Evolutionary conservation across 2,888 invertebrate genomes (phyloP).

Genomic region (Macrosiphum euphorbiae): DNA sequence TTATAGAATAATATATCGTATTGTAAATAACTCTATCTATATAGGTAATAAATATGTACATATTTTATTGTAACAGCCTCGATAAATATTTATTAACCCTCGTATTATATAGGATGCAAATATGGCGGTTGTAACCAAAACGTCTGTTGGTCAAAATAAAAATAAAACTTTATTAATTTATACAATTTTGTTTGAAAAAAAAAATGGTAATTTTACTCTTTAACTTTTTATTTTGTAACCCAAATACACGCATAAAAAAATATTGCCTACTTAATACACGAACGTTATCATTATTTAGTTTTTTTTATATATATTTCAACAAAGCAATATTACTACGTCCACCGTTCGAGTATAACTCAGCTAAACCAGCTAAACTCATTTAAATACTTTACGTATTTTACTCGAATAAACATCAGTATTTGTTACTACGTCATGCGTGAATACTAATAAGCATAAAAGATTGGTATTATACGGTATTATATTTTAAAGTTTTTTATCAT

Average conservation of each 20-base stretch:
- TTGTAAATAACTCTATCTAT: not conserved
- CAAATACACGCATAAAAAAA: not conserved
- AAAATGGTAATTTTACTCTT: not conserved
- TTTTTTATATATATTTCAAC: not conserved
- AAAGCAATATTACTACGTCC: not conserved
- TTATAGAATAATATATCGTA: not conserved
- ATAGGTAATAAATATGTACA: not conserved
- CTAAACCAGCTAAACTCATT: not conserved
- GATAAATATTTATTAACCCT: not conserved
- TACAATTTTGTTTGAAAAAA: not conserved
- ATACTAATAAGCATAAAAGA: not conserved
- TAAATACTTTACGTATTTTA: not conserved
- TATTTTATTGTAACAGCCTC: not conserved
- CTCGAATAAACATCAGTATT: not conserved
- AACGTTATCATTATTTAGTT: not conserved
- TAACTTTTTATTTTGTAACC: not conserved
- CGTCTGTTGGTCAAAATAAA: not conserved
- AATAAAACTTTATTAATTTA: not conserved
- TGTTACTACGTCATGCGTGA: not conserved
- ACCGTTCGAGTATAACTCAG: not conserved
- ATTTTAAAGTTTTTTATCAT: not conserved
- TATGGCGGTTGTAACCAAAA: not conserved
- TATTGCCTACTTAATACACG: not conserved
- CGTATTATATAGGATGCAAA: not conserved
- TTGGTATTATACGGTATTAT: not conserved